Evolutionary conservation across 2,797 vertebrate genomes (phyloP).

Genomic region (Pristis pectinata): DNA sequence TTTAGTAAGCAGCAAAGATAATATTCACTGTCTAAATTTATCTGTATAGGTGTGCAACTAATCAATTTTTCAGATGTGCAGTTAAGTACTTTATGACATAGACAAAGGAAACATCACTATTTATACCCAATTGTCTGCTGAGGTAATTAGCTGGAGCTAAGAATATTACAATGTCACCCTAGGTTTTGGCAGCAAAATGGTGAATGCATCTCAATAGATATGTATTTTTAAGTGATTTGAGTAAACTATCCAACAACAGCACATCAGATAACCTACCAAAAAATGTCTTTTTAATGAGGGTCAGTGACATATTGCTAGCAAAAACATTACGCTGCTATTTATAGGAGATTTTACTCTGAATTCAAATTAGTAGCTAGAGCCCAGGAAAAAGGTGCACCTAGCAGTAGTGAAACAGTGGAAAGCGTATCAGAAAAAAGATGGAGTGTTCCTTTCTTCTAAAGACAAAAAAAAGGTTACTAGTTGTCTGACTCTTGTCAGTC

Average conservation of each 20-base stretch:
- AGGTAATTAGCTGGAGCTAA: background rate
- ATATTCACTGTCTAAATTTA: background rate
- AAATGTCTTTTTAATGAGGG: background rate
- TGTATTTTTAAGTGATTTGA: too few species aligned
- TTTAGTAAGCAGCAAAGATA: background rate
- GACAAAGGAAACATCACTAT: background rate
- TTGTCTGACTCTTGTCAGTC: background rate
- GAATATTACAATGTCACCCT: too few species aligned
- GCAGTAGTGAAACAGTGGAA: too few species aligned
- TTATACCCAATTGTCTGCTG: background rate
- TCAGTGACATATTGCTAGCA: slow-evolving; percentile 2
- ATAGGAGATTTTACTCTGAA: background rate
- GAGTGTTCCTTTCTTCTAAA: too few species aligned
- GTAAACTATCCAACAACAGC: too few species aligned
- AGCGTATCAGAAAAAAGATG: too few species aligned
- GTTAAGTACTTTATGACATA: background rate
- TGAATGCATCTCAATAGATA: too few species aligned
- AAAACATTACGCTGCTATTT: background rate
- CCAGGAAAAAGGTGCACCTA: too few species aligned
- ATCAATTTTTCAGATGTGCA: background rate
- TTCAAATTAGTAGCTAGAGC: background rate
- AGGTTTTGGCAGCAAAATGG: too few species aligned
- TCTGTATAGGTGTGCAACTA: background rate
- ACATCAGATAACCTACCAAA: too few species aligned
- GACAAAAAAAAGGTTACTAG: background rate